A percentile compares a stretch with the other conserved stretches of the same genome.
These are phyloP conservation scores for Dicrurus megarhynchus DNA, from an alignment of 2,113 vertebrate species.

Conservation along the genomic window DNA sequence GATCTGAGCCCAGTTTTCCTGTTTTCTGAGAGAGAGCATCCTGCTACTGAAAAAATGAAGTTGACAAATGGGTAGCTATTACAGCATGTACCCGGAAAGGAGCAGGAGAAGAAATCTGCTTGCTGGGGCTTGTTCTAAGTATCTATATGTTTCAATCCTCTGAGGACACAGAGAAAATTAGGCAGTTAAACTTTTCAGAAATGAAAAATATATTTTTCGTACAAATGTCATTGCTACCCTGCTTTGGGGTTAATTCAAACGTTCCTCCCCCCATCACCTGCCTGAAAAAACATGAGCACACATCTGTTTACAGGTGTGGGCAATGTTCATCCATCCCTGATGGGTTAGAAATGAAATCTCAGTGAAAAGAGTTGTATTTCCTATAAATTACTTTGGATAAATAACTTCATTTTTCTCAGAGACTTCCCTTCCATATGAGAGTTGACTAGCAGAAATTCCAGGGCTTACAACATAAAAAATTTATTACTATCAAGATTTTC, in stretches of 20 bases:
- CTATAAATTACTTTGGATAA: neutral
- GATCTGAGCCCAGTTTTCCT: neutral
- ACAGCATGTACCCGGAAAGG: neutral
- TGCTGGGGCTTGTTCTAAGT: neutral
- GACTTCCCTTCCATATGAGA: neutral
- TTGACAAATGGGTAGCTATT: neutral
- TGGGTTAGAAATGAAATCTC: neutral
- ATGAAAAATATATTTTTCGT: neutral
- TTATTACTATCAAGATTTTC: neutral
- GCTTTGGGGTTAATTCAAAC: neutral
- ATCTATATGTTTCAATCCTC: neutral
- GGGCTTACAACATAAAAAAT: neutral
- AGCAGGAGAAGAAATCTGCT: neutral
- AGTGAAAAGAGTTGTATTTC: neutral
- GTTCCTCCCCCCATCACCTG: neutral
- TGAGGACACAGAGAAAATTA: neutral
- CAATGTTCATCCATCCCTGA: neutral
- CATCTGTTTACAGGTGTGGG: neutral
- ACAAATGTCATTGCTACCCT: neutral
- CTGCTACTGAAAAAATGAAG: neutral
- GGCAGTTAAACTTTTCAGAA: neutral
- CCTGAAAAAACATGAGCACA: neutral
- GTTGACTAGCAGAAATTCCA: neutral
- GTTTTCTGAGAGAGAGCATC: neutral
- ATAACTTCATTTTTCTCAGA: neutral